These are phyloP conservation scores for Chloromyia formosa DNA, from an alignment of 2,888 invertebrate species.

Conservation along the genomic window DNA sequence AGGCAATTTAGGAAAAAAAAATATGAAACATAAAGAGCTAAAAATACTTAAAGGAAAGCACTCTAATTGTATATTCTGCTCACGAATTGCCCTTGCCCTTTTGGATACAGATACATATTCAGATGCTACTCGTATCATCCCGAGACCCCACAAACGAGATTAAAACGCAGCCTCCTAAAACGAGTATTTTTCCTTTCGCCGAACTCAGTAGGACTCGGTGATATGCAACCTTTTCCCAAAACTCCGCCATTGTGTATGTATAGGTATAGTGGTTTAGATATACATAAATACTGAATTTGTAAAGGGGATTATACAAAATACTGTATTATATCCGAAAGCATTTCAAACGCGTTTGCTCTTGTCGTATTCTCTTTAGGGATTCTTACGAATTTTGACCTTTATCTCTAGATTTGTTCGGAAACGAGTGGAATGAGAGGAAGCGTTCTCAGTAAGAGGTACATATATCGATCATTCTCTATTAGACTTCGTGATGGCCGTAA, in stretches of 20 bases:
- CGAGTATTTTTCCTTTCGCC: background rate
- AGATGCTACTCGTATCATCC: slow-evolving; percentile 36
- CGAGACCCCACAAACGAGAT: slow-evolving; percentile 17
- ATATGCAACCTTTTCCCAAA: slow-evolving; percentile 34
- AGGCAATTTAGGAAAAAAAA: no score
- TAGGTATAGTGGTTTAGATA: no score
- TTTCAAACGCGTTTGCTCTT: slow-evolving; percentile 23
- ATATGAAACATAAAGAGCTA: background rate
- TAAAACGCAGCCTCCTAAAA: background rate
- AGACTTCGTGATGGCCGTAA: slow-evolving; percentile 44
- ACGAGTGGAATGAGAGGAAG: background rate
- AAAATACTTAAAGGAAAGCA: slow-evolving; percentile 23
- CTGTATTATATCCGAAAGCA: slow-evolving; percentile 41
- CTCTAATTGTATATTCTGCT: slow-evolving; percentile 46
- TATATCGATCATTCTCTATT: slow-evolving; percentile 23
- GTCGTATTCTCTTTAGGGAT: slow-evolving; percentile 37
- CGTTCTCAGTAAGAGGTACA: slow-evolving; percentile 33
- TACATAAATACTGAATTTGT: background rate
- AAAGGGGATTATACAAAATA: slow-evolving; percentile 41
- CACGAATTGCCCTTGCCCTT: slow-evolving; percentile 44
- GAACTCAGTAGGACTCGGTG: background rate
- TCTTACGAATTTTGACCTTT: slow-evolving; percentile 32
- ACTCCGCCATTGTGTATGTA: background rate
- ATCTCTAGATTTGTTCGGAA: background rate
- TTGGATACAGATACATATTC: background rate